Evolutionary conservation across 2,797 vertebrate genomes (phyloP), one percentile per base, ranked within the genome.

Genomic region (Onychomys arenicola): DNA sequence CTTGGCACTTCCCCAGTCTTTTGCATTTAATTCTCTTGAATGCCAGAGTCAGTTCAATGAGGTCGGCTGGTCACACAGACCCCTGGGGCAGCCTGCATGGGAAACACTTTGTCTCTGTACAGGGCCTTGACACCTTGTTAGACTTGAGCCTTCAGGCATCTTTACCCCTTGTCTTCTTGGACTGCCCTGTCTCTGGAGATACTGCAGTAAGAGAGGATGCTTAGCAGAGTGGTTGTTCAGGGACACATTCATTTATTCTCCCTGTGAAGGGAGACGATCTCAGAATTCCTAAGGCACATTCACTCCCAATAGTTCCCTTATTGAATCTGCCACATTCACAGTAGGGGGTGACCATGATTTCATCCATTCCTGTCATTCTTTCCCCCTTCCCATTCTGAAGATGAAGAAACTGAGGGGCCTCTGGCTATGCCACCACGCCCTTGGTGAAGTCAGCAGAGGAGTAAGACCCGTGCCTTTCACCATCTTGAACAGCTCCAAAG

Each of bases 41-140:
- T 78, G 49, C 3, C 10, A 61, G 55, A 82, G 55, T 92, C 73
- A 59, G 90, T 93, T 65, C 90, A 83, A 92, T 65, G 93, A 94
- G 67, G 67, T n/a, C 46, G 46, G n/a, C 65, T 86, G 55, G 29
- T 37, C 85, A 49, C 49, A 63, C 17, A 32, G 4, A 3, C 14
- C 89, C 90, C 81, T 25, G 69, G 59, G 61, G 49, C n/a, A 43
- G 88, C 37, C 5, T 65, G 80, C 40, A 73, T 2, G 29, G 63
- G 88, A 83, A 89, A 67, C n/a, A 49, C 90, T 91, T 75, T 23
- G 40, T 76, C 63, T 63, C 37, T 91, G 52, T 46, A 46, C 29
- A 85, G 63, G 89, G 34, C 5, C 32, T 80, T 65, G 78, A 25
- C 49, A 19, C 21, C 55, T 49, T 65, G 84, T 63, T 23, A 69